These are phyloP conservation scores for Hyppa rectilinea DNA, from an alignment of 2,888 invertebrate genomes.

Conservation along the genomic window DNA sequence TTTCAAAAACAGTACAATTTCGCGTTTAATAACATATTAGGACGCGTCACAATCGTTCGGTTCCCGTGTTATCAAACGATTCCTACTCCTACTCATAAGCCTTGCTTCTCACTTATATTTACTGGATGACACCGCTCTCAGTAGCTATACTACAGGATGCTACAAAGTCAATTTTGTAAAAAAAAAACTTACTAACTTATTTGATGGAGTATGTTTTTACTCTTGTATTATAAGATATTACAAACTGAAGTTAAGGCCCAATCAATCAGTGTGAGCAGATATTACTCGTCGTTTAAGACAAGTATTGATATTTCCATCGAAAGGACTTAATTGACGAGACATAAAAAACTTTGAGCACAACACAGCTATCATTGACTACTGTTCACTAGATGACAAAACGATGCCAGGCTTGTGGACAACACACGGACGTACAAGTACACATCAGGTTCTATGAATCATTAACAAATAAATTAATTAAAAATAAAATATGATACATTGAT, in stretches of 20 bases:
- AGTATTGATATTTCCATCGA: conserved; percentile 26
- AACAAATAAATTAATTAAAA: conserved; percentile 9
- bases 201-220: background rate
- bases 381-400: conserved; percentile 5
- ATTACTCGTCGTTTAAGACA: conserved; percentile 4
- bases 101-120: conserved; percentile 37
- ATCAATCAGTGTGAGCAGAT: background rate
- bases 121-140: conserved; percentile 11
- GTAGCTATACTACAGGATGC: background rate
- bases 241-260: background rate
- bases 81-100: conserved; percentile 28
- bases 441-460: background rate
- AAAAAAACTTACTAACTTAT: background rate
- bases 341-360: conserved; percentile 40
- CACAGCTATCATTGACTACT: background rate
- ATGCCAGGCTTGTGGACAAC: conserved; percentile 25
- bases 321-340: conserved; percentile 14
- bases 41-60: background rate
- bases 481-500: background rate
- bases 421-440: background rate
- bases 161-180: background rate
- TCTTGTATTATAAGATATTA: background rate
- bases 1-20: conserved; percentile 6
- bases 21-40: conserved; percentile 1
- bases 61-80: background rate